Evolutionary conservation across 2,797 vertebrate genomes (phyloP), one percentile per base, ranked within the genome.

Genomic region (Geotrypetes seraphini): DNA sequence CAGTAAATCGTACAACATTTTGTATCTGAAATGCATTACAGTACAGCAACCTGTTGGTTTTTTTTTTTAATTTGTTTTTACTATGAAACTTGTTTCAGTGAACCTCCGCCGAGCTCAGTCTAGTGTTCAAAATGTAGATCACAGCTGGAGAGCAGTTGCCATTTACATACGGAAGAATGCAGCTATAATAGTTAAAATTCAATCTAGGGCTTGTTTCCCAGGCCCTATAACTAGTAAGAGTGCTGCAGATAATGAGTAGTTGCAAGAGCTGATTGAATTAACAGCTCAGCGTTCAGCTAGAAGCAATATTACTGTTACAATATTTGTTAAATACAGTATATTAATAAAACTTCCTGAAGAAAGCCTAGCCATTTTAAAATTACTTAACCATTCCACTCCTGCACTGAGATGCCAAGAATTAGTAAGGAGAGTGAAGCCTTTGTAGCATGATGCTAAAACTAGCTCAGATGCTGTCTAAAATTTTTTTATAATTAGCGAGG

Each of bases 351-450:
- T 25, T 18, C 31, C 22, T 10, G 6, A 31, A 25, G 22, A 31
- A 22, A 16, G 33, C 33, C 24, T 25, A 33, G 22, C 16, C 33
- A 33, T 33, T n/a, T n/a, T n/a, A n/a, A n/a, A n/a, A n/a, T n/a
- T n/a, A n/a, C n/a, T n/a, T n/a, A n/a, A n/a, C n/a, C n/a, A n/a
- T n/a, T n/a, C n/a, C n/a, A n/a, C n/a, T n/a, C n/a, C n/a, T n/a
- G n/a, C n/a, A n/a, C n/a, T n/a, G n/a, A n/a, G n/a, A n/a, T n/a
- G n/a, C n/a, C n/a, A n/a, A n/a, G n/a, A n/a, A n/a, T n/a, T n/a
- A n/a, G n/a, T n/a, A n/a, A n/a, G n/a, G n/a, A n/a, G n/a, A n/a
- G n/a, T n/a, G n/a, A n/a, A n/a, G n/a, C n/a, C n/a, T n/a, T n/a
- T n/a, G n/a, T n/a, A n/a, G n/a, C n/a, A n/a, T n/a, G n/a, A n/a